Evolutionary conservation across 2,797 vertebrate species (phyloP).

Genomic region (Cryptoblepharus egeriae): DNA sequence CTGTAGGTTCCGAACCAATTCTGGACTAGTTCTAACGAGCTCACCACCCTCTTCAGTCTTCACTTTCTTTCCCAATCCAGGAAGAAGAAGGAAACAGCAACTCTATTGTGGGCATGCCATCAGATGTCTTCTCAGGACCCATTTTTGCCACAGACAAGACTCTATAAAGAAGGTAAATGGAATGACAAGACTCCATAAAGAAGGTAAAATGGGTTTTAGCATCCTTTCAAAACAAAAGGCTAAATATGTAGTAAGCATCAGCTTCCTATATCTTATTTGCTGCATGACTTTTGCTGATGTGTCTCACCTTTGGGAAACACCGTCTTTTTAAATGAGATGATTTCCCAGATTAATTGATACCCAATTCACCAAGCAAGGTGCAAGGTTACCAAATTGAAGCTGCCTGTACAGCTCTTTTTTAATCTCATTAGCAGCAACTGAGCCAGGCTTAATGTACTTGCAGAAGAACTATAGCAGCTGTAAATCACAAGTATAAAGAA

Average conservation of each 20-base stretch:
- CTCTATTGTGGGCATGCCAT: not conserved
- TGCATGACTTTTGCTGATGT: not conserved
- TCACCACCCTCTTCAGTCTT: too few relatives aligned
- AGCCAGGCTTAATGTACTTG: not conserved
- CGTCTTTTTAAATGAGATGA: not conserved
- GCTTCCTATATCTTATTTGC: not conserved
- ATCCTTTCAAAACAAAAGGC: not conserved
- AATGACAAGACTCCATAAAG: not conserved
- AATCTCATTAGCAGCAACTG: constrained; percentile 7
- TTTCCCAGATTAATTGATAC: constrained; percentile 9
- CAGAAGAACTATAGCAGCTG: not conserved
- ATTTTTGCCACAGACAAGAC: not conserved
- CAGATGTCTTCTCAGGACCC: not conserved
- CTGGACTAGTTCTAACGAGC: too few relatives aligned
- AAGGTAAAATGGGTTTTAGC: not conserved
- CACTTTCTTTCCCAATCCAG: too few relatives aligned
- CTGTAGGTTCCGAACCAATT: too few relatives aligned
- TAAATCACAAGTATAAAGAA: not conserved
- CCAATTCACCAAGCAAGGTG: not conserved
- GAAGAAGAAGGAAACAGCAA: not conserved
- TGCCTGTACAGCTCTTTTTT: not conserved
- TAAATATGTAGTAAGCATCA: not conserved
- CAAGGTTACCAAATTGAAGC: constrained; percentile 12
- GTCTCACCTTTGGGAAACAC: not conserved
- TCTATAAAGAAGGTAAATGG: not conserved